Evolutionary conservation across 1,140 invertebrate genomes (phyloP), one percentile per base, ranked within the genome.

Genomic region (Micrasema longulum): DNA sequence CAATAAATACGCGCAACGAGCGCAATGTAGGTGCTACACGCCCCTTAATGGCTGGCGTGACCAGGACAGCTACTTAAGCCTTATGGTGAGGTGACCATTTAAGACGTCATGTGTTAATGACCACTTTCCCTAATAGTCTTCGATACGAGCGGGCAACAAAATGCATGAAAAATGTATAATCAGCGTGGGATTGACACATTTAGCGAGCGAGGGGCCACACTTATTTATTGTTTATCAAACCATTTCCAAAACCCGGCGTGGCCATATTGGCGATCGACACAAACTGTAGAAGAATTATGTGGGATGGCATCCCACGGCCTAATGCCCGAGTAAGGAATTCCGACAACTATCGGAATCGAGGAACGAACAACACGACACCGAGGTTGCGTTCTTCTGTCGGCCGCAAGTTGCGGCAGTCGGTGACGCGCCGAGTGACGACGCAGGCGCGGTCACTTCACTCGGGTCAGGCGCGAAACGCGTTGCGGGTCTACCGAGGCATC

Each of bases 301-400:
- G 65, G 65, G 65, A 41, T 20, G 65, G 20, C 65, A 41, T 55
- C 68, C 68, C 68, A 69, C 68, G 68, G 55, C 38, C 23, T 38
- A 63, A 63, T 69, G 68, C 43, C 68, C 68, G 31, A 62, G 35
- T 47, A 69, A 69, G 68, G 68, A 69, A 69, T 43, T 69, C 55
- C 62, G 41, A 60, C 53, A 69, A 69, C 62, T 69, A 66, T 66
- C 45, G 36, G 31, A 53, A 67, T 63, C 60, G 43, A 45, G 38
- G 43, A 45, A 23, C n/a, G 53, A 36, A 57, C 20, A 48, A 64
- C 11, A 26, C 60, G 60, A 26, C 60, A 41, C 11, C 26, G 41
- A 38, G 41, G 23, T 14, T n/a, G n/a, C n/a, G n/a, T n/a, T n/a
- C n/a, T n/a, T 47, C 41, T 64, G 60, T 64, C n/a, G 43, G 60